phyloP scores from a whole-genome alignment of 2,797 vertebrate genomes.

The Pseudopleuronectes americanus region DNA sequence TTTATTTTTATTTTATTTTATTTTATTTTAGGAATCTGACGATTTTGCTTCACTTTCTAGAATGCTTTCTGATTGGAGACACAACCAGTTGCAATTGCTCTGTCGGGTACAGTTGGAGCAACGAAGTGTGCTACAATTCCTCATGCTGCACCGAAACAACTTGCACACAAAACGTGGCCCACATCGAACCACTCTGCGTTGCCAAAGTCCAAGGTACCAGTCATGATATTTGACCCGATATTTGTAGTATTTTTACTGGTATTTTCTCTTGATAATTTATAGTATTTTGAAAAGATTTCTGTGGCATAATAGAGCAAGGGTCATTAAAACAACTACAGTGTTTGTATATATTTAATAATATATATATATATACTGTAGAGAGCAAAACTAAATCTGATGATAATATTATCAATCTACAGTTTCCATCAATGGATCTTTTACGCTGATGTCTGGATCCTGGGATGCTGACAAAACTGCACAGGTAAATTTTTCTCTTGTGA shows the following conservation, averaged over 20 bases:
- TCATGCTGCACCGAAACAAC: constrained; percentile 51
- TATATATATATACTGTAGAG: constrained; percentile 1
- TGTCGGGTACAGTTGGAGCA: constrained; percentile 67
- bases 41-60: constrained; percentile 45
- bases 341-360: neutral
- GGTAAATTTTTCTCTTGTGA: constrained; percentile 14
- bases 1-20: too few species aligned
- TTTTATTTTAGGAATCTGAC: neutral
- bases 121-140: constrained; percentile 59
- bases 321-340: too few species aligned
- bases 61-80: constrained; percentile 62
- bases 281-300: neutral
- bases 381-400: constrained; percentile 1
- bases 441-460: fast-evolving
- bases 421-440: constrained; percentile 45
- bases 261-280: neutral
- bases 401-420: constrained; percentile 54
- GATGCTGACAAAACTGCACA: fast-evolving
- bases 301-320: neutral
- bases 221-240: neutral
- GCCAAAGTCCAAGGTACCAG: constrained; percentile 55
- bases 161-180: constrained; percentile 62
- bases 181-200: constrained; percentile 66
- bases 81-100: constrained; percentile 69
- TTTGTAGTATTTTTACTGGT: neutral